Conservation (phyloP, 2,888 invertebrate species). For the Argynnis bischoffii region DNA sequence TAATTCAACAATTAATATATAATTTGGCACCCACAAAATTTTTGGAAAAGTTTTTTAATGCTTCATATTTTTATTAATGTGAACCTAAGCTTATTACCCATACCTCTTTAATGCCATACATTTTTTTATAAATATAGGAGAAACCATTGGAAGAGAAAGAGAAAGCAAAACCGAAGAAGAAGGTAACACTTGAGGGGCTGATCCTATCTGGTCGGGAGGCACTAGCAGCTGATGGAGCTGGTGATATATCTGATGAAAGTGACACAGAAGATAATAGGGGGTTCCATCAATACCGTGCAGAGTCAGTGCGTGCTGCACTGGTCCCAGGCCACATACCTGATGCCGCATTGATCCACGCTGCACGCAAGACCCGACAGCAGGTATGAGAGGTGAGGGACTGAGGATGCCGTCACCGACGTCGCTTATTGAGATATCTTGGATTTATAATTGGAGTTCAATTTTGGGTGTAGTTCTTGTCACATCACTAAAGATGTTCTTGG, state of each 20-base stretch:
- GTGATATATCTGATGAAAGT: constrained; percentile 84
- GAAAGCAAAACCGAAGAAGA: constrained; percentile 61
- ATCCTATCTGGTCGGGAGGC: constrained; percentile 92
- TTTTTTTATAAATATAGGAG: constrained; percentile 47
- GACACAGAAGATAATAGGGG: constrained; percentile 71
- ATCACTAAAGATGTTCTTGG: too few relatives aligned
- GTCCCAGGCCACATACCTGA: constrained; percentile 96
- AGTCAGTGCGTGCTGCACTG: constrained; percentile 90
- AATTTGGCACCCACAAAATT: too few relatives aligned
- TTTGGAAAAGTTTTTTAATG: too few relatives aligned
- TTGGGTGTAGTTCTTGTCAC: neutral
- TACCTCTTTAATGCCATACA: neutral
- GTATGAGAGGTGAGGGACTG: constrained; percentile 90
- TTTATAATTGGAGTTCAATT: neutral
- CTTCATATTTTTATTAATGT: too few relatives aligned
- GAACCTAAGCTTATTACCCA: too few relatives aligned
- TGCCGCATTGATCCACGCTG: constrained; percentile 98
- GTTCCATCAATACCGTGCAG: constrained; percentile 79
- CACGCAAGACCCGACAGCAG: constrained; percentile 96
- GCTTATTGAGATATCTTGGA: constrained; percentile 8
- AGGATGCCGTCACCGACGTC: constrained; percentile 49
- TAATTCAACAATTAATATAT: too few relatives aligned
- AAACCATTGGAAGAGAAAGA: constrained; percentile 49
- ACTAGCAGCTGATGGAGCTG: constrained; percentile 89
- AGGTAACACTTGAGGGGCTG: constrained; percentile 76